phyloP scores from a whole-genome alignment of 2,797 vertebrate genomes.

The Botia almorhae region DNA sequence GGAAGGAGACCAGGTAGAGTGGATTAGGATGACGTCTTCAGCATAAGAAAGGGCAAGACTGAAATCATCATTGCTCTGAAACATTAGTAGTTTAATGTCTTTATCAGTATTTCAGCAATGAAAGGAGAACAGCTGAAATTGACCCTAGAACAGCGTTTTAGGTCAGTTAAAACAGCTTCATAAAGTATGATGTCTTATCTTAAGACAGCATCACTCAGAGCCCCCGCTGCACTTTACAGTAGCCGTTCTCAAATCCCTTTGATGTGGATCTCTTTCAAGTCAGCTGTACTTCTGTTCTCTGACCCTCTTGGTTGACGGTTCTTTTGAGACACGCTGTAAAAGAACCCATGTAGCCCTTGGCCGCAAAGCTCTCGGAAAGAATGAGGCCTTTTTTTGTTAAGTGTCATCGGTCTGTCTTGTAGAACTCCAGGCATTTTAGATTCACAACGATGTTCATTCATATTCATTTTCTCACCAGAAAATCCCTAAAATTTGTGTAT shows the following conservation, averaged over 20 bases:
- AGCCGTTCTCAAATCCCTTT: constrained; percentile 46
- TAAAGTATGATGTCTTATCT: constrained; percentile 36
- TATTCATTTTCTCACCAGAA: constrained; percentile 5
- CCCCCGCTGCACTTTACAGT: constrained; percentile 54
- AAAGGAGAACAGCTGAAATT: constrained; percentile 30
- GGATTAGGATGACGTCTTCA: constrained; percentile 26
- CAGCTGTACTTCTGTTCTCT: constrained; percentile 35
- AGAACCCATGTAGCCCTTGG: constrained; percentile 45
- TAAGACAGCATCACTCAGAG: constrained; percentile 8
- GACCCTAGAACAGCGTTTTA: constrained; percentile 40
- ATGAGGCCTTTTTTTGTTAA: constrained; percentile 13
- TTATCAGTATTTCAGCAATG: constrained; percentile 14
- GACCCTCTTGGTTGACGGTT: constrained; percentile 44
- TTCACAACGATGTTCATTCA: background rate
- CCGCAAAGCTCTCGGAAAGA: constrained; percentile 2
- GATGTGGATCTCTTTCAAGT: constrained; percentile 51
- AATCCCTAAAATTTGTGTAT: background rate
- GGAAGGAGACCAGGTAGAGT: constrained; percentile 17
- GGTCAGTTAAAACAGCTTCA: constrained; percentile 18
- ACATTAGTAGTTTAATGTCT: constrained; percentile 8
- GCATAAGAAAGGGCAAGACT: background rate
- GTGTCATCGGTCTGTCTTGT: too few species aligned
- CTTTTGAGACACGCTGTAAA: constrained; percentile 52
- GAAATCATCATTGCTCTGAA: constrained; percentile 7
- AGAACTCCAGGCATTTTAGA: background rate